Percentiles rank a stretch among this genome's conserved stretches.
These are phyloP conservation scores for Phengaris alcon DNA, from an alignment of 2,888 invertebrate species.

Conservation along the genomic window DNA sequence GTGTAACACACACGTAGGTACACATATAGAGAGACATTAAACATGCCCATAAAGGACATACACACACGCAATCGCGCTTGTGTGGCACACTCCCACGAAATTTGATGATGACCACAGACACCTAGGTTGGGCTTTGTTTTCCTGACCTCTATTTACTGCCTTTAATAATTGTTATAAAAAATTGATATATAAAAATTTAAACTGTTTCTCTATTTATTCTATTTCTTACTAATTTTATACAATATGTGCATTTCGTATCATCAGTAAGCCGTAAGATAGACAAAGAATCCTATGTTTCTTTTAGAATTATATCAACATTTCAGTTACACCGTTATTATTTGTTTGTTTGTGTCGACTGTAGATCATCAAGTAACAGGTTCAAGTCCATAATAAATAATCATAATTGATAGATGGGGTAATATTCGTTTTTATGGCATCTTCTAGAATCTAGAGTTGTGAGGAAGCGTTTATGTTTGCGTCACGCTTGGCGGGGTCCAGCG, in stretches of 20 bases:
- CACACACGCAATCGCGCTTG: not conserved
- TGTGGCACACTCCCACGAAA: not conserved
- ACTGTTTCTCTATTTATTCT: too few species aligned
- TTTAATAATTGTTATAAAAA: too few species aligned
- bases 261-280: too few species aligned
- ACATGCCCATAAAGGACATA: not conserved
- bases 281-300: too few species aligned
- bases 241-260: too few species aligned
- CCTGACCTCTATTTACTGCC: not conserved
- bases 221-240: too few species aligned
- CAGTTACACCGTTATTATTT: not conserved
- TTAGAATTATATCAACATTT: not conserved
- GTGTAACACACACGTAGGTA: not conserved
- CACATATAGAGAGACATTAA: not conserved
- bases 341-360: not conserved
- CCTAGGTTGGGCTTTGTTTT: not conserved
- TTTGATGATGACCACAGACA: not conserved
- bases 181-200: too few species aligned
- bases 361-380: not conserved
- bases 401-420: constrained; percentile 11
- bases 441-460: not conserved
- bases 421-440: not conserved
- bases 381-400: constrained; percentile 1
- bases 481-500: not conserved
- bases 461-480: constrained; percentile 19